Percentiles rank a stretch among this genome's conserved stretches.
phyloP scores from a whole-genome alignment of 2,113 vertebrate genomes.

The Erythrolamprus reginae region DNA sequence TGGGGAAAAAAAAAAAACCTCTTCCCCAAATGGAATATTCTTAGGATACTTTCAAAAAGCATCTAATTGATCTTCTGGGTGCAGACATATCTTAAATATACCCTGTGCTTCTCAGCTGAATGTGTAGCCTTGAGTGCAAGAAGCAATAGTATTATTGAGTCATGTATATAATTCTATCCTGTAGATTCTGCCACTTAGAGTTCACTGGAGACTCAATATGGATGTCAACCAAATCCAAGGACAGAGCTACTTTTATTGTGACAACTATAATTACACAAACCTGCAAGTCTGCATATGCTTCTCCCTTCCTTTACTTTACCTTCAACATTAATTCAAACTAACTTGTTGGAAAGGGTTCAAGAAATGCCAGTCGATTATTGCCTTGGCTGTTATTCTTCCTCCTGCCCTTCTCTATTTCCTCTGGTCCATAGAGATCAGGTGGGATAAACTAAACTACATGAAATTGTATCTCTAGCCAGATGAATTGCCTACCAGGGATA shows the following conservation, averaged over 20 bases:
- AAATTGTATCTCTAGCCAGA: neutral
- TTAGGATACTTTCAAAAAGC: neutral
- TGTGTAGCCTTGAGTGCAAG: too few relatives aligned
- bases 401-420: neutral
- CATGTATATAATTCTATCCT: neutral
- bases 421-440: neutral
- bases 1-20: too few relatives aligned
- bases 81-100: neutral
- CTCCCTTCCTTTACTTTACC: neutral
- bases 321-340: neutral
- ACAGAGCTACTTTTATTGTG: neutral
- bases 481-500: neutral
- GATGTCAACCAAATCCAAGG: neutral
- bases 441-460: neutral
- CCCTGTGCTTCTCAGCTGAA: neutral
- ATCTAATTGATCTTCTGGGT: neutral
- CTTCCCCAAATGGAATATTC: neutral
- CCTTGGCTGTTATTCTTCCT: neutral
- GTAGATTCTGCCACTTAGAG: too few relatives aligned
- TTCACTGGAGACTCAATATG: neutral
- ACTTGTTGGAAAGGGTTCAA: neutral
- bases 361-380: neutral
- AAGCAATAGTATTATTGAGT: neutral
- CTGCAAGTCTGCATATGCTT: neutral
- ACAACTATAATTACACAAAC: neutral